A percentile compares a stretch with the other conserved stretches of the same genome.
Evolutionary conservation across 2,888 invertebrate species (phyloP).

Genomic region (Leptopilina syphax): DNA sequence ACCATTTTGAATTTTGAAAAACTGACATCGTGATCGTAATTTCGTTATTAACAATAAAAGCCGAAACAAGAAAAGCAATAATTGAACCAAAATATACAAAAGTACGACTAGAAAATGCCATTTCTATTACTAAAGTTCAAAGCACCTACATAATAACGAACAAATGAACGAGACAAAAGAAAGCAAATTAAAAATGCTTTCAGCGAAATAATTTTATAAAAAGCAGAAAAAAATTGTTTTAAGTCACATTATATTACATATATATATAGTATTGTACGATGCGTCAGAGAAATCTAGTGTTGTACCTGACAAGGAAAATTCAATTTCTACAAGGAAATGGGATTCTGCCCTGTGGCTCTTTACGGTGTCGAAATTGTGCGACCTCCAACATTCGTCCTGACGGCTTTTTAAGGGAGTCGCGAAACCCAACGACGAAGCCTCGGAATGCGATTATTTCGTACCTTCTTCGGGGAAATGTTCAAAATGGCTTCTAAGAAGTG

Average conservation of each 20-base stretch:
- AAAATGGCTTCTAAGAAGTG: slow-evolving; percentile 48
- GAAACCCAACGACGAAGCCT: slow-evolving; percentile 35
- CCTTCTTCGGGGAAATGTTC: slow-evolving; percentile 53
- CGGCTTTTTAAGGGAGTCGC: slow-evolving; percentile 36
- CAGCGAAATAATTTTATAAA: slow-evolving; percentile 1
- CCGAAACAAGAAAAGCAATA: too few species aligned
- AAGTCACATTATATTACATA: slow-evolving; percentile 11
- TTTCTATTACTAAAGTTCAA: background rate
- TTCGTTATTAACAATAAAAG: too few species aligned
- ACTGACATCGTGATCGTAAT: too few species aligned
- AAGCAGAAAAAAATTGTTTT: slow-evolving; percentile 4
- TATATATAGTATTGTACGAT: background rate
- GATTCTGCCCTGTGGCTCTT: slow-evolving; percentile 35
- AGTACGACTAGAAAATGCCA: too few species aligned
- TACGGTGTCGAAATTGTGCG: slow-evolving; percentile 34
- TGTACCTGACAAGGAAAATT: slow-evolving; percentile 25
- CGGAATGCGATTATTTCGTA: slow-evolving; percentile 50
- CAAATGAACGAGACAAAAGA: background rate
- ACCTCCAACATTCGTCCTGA: slow-evolving; percentile 26
- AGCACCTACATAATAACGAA: background rate
- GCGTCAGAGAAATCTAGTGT: slow-evolving; percentile 17
- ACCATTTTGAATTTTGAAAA: too few species aligned
- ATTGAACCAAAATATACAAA: too few species aligned
- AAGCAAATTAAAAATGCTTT: slow-evolving; percentile 5
- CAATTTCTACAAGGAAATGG: slow-evolving; percentile 31